Percentiles rank a stretch among this genome's conserved stretches.
These are phyloP conservation scores for Polydrusus tereticollis DNA, from an alignment of 2,888 invertebrate species.

Conservation along the genomic window DNA sequence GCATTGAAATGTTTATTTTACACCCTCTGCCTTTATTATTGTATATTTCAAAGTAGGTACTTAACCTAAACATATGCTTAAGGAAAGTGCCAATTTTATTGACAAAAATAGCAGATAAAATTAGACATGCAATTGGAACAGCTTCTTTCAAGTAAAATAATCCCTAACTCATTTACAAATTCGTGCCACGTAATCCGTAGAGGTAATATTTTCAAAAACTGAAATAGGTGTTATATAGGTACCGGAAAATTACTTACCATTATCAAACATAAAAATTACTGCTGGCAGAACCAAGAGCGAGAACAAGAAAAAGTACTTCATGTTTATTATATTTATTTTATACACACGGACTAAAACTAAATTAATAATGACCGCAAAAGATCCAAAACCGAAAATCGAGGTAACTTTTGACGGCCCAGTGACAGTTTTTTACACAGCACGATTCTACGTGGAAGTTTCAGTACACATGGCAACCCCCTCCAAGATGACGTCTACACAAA, in stretches of 20 bases:
- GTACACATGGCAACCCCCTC: constrained; percentile 63
- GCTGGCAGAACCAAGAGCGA: constrained; percentile 79
- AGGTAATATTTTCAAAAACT: constrained; percentile 12
- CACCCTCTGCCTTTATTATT: background rate
- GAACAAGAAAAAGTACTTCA: constrained; percentile 79
- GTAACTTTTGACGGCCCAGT: constrained; percentile 18
- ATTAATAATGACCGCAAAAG: constrained; percentile 1
- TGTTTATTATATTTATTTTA: constrained; percentile 60
- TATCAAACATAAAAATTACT: constrained; percentile 77
- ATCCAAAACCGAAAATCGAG: background rate
- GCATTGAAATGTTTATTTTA: background rate
- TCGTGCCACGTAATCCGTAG: constrained; percentile 33
- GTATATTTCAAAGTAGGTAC: background rate
- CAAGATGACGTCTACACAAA: constrained; percentile 32
- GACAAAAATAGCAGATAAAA: background rate
- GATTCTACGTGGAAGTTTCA: constrained; percentile 64
- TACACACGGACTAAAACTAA: constrained; percentile 15
- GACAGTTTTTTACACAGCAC: constrained; percentile 40
- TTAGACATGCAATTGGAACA: background rate
- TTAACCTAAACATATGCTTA: constrained; percentile 36
- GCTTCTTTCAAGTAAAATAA: constrained; percentile 5
- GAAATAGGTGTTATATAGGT: too few species aligned
- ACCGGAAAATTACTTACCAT: constrained; percentile 73
- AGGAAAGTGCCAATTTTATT: background rate
- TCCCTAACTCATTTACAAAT: constrained; percentile 5